phyloP scores from a whole-genome alignment of 1,140 invertebrate genomes.

The Tetramorium alpestre region DNA sequence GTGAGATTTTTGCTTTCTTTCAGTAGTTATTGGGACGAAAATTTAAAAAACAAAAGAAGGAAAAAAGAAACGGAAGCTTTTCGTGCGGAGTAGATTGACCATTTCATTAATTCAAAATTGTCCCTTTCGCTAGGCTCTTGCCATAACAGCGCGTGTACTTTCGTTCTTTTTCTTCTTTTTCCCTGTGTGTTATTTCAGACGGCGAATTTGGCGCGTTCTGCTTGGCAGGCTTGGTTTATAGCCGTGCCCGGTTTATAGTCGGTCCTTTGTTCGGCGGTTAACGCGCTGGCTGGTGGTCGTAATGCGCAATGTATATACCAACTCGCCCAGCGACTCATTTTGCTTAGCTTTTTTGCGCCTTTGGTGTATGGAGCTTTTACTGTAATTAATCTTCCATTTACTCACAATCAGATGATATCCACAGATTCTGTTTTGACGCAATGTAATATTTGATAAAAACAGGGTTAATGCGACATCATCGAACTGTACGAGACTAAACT shows the following conservation, averaged over 20 bases:
- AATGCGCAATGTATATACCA: conserved; percentile 37
- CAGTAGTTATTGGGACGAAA: neutral
- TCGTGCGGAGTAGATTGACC: neutral
- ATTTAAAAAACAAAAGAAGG: neutral
- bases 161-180: conserved; percentile 19
- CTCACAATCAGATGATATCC: neutral
- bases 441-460: neutral
- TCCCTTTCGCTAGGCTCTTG: neutral
- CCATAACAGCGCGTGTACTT: neutral
- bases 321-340: conserved; percentile 17
- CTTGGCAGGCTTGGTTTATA: conserved; percentile 56
- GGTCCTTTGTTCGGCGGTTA: conserved; percentile 65
- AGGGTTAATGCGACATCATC: neutral
- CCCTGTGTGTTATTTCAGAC: conserved; percentile 48
- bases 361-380: neutral
- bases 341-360: conserved; percentile 17
- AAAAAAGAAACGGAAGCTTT: neutral
- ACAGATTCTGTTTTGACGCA: neutral
- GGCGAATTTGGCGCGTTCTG: conserved; percentile 59
- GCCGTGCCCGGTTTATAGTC: conserved; percentile 63
- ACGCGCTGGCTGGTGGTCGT: conserved; percentile 46
- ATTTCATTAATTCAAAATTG: neutral
- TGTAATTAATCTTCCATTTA: conserved; percentile 27
- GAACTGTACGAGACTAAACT: neutral
- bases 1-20: neutral